Evolutionary conservation across 2,888 invertebrate species (phyloP).

Genomic region (Pseudococcus longispinus): DNA sequence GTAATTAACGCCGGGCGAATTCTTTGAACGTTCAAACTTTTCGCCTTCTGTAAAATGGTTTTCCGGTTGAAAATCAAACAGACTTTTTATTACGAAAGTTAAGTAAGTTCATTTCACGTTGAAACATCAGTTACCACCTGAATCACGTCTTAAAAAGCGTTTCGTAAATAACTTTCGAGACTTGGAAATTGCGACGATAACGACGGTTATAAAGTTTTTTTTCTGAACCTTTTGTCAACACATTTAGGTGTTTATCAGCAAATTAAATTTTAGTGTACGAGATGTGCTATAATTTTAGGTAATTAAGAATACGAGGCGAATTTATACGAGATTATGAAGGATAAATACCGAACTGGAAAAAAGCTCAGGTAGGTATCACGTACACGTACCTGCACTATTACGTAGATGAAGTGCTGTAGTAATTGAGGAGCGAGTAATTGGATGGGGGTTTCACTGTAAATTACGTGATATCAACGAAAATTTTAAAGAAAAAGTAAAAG

Average conservation of each 20-base stretch:
- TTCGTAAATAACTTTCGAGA: background rate
- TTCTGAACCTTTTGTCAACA: constrained; percentile 7
- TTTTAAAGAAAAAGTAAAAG: no score
- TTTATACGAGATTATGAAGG: background rate
- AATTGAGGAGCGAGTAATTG: no score
- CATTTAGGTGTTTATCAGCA: background rate
- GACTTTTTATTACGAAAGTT: constrained; percentile 31
- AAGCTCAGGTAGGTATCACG: background rate
- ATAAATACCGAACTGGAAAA: background rate
- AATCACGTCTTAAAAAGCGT: constrained; percentile 8
- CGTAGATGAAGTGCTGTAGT: no score
- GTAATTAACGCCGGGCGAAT: background rate
- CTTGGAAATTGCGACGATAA: background rate
- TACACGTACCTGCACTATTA: no score
- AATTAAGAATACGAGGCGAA: background rate
- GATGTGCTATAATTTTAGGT: background rate
- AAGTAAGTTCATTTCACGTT: background rate
- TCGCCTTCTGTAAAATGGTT: background rate
- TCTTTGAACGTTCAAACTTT: constrained; percentile 13
- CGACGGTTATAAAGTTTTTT: constrained; percentile 3
- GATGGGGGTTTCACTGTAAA: no score
- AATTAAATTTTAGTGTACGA: background rate
- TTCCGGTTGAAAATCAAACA: constrained; percentile 26
- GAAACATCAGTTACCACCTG: constrained; percentile 20
- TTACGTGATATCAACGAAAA: no score